Conservation (phyloP, 2,888 invertebrate species). For the Polymixis lichenea region DNA sequence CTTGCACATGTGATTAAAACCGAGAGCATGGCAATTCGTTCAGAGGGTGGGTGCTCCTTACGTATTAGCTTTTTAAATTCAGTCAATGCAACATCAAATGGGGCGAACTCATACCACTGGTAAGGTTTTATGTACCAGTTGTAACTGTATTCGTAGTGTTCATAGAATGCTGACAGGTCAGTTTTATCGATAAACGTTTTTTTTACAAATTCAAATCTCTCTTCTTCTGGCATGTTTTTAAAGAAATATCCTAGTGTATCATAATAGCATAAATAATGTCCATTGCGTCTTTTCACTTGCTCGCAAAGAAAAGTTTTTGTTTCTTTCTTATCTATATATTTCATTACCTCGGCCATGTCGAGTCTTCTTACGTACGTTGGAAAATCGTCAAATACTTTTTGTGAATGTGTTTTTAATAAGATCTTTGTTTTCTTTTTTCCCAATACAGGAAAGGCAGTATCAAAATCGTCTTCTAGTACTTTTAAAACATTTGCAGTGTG, state of each 20-base stretch:
- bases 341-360: slow-evolving; percentile 74
- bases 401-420: slow-evolving; percentile 75
- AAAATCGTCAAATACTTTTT: slow-evolving; percentile 75
- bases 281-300: slow-evolving; percentile 54
- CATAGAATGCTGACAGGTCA: neutral
- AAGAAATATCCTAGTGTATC: slow-evolving; percentile 76
- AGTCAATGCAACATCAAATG: slow-evolving; percentile 76
- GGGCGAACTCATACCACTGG: slow-evolving; percentile 78
- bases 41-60: slow-evolving; percentile 74
- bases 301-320: slow-evolving; percentile 74
- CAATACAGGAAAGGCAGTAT: slow-evolving; percentile 61
- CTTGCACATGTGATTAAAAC: slow-evolving; percentile 74
- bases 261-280: slow-evolving; percentile 61
- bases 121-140: slow-evolving; percentile 61
- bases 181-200: slow-evolving; percentile 73
- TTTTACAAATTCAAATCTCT: slow-evolving; percentile 77
- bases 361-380: slow-evolving; percentile 64
- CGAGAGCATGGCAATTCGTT: slow-evolving; percentile 75
- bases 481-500: slow-evolving; percentile 73
- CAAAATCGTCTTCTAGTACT: slow-evolving; percentile 63
- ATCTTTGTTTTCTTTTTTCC: slow-evolving; percentile 72
- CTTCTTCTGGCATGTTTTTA: slow-evolving; percentile 73
- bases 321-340: slow-evolving; percentile 74
- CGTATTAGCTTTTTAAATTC: slow-evolving; percentile 78
- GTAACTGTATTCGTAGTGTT: neutral